Percentiles rank a stretch among this genome's conserved stretches.
phyloP scores from a whole-genome alignment of 2,113 vertebrate species.

The Passer montanus region DNA sequence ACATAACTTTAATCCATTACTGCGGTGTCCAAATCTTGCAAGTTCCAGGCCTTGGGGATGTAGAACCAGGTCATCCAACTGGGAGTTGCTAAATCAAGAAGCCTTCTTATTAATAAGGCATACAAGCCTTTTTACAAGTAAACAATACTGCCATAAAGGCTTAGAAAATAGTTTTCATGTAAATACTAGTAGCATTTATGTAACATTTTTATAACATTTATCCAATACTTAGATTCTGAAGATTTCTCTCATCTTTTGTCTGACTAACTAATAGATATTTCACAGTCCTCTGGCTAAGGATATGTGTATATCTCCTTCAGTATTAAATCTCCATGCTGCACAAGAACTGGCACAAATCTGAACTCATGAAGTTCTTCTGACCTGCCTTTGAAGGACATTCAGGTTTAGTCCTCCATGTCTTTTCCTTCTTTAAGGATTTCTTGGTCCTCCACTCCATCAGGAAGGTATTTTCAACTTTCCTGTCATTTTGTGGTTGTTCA shows the following conservation, averaged over 20 bases:
- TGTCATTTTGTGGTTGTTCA: neutral
- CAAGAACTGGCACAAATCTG: neutral
- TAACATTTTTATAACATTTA: neutral
- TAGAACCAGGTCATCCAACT: neutral
- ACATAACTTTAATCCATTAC: neutral
- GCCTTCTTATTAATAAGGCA: neutral
- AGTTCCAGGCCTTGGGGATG: neutral
- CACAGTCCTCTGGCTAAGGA: neutral
- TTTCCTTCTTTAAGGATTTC: neutral
- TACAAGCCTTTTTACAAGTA: neutral
- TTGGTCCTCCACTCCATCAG: neutral
- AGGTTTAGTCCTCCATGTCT: neutral
- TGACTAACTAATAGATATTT: neutral
- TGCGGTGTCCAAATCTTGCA: neutral
- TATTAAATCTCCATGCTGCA: neutral
- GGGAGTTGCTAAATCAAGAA: neutral
- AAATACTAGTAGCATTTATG: neutral
- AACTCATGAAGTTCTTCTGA: neutral
- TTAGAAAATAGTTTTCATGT: neutral
- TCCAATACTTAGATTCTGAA: neutral
- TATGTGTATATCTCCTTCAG: neutral
- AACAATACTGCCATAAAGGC: neutral
- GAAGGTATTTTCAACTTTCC: neutral
- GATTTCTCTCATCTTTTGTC: neutral
- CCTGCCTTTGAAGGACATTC: neutral